Evolutionary conservation across 2,888 invertebrate genomes (phyloP), one percentile per base, ranked within the genome.

Genomic region (Nudaria mundana): DNA sequence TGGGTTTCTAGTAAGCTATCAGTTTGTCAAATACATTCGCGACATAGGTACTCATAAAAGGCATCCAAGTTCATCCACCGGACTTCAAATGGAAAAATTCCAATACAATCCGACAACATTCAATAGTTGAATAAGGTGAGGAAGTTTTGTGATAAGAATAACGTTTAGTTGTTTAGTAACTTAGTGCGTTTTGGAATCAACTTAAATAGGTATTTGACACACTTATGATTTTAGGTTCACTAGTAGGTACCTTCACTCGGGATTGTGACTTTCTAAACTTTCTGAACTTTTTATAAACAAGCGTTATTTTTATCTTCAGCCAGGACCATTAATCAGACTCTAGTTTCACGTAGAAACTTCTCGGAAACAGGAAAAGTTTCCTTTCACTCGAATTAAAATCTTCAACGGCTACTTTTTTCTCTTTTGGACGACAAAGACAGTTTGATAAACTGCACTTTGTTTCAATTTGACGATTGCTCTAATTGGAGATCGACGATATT

Each of bases 341-440:
- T 49, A 55, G 51, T 45, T 56, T 57, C 54, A 47, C 43, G 56
- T 52, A 16, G 57, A 56, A 71, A 69, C 63, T 71, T 57, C 56
- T 53, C 58, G 63, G 62, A 67, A 80, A 80, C 71, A 76, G 75
- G 73, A 70, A 78, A 78, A 79, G 61, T 79, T 76, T 69, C 62
- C 71, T 74, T 71, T 75, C 71, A 69, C 71, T 71, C 43, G 76
- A 78, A 80, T 81, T 79, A 78, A 79, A 80, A 73, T 71, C 71
- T 71, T 66, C 49, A 63, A 51, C 61, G 54, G 37, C 42, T 40
- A 47, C 49, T 65, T 69, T 67, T 58, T 56, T 62, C 61, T 57
- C 50, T 12, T 8, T 29, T 18, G 36, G 33, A 24, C 37, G 30
- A 37, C 45, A 13, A 15, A n/a, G 62, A 63, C 66, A 66, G 63